Evolutionary conservation across 1,140 invertebrate genomes (phyloP), one percentile per base, ranked within the genome.

Genomic region (Triops cancriformis): DNA sequence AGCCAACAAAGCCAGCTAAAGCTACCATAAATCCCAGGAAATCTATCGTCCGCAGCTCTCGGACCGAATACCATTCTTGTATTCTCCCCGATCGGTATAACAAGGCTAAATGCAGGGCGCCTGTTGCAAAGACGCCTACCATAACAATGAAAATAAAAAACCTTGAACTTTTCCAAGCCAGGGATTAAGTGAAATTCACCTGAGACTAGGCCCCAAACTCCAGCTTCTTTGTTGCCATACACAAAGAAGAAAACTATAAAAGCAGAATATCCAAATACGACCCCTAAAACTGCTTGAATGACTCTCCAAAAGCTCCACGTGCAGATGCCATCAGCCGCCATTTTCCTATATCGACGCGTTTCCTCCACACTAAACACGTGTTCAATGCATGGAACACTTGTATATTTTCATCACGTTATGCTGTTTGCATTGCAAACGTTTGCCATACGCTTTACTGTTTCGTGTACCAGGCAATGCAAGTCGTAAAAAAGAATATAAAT

Each of bases 21-120:
- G 73, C 31, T 26, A 74, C 18, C 9, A 78, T n/a, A 42, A 78
- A 78, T 10, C 64, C 77, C 28, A 78, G 26, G 26, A 73, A 42
- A 41, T 78, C 28, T 26, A 77, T 73, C 12, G 1, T 37, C 4
- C 37, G 72, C 41, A 72, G 41, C 14, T 77, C 37, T 77, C 23
- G 72, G n/a, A 73, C 11, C 26, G 64, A 73, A 45, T 76, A 76
- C 75, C 75, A 76, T 23, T 64, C 64, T 23, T 64, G 42, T 76
- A 76, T 51, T 14, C 27, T 76, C 43, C 64, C 64, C 28, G n/a
- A 42, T 43, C 64, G 75, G 18, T 51, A 51, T 10, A 76, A 27
- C 43, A 76, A 51, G 26, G 75, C 75, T 14, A 76, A 76, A 51
- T 76, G 75, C 12, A 76, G 23, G 41, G 75, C 75, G 26, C 31